A percentile compares a stretch with the other conserved stretches of the same genome.
Conservation (phyloP, 2,888 invertebrate species). For the Cerastis leucographa region DNA sequence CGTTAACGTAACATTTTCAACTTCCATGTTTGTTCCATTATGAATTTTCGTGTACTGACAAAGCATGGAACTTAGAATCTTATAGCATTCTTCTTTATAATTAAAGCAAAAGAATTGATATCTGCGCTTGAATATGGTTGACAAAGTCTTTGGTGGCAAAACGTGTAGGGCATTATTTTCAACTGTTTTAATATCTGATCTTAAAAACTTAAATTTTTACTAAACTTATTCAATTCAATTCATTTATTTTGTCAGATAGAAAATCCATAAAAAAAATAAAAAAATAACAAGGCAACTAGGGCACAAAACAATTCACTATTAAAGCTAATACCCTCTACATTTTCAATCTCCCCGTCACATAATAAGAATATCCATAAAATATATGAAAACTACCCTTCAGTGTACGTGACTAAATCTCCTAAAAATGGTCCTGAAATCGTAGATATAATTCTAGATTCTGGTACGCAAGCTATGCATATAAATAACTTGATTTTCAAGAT, state of each 20-base stretch:
- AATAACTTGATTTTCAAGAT: slow-evolving; percentile 58
- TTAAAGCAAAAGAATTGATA: too few species aligned
- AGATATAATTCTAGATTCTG: slow-evolving; percentile 44
- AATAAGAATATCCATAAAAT: slow-evolving; percentile 45
- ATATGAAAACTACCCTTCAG: slow-evolving; percentile 23
- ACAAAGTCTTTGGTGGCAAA: neutral
- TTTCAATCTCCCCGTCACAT: slow-evolving; percentile 47
- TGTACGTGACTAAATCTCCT: slow-evolving; percentile 54
- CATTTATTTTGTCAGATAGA: too few species aligned
- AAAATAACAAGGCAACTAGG: neutral
- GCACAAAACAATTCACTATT: neutral
- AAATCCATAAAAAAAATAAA: neutral
- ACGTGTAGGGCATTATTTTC: neutral
- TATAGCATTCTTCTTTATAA: too few species aligned
- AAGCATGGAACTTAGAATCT: too few species aligned
- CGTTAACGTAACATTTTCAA: too few species aligned
- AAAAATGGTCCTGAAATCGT: slow-evolving; percentile 41
- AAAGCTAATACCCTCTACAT: neutral
- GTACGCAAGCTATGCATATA: slow-evolving; percentile 56
- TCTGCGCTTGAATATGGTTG: neutral
- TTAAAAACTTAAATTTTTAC: neutral
- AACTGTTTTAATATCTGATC: neutral
- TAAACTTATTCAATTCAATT: neutral
- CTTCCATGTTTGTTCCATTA: too few species aligned
- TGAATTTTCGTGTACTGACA: too few species aligned